Evolutionary conservation across 2,888 invertebrate species (phyloP), one percentile per base, ranked within the genome.

Genomic region (Orthosia gothica): DNA sequence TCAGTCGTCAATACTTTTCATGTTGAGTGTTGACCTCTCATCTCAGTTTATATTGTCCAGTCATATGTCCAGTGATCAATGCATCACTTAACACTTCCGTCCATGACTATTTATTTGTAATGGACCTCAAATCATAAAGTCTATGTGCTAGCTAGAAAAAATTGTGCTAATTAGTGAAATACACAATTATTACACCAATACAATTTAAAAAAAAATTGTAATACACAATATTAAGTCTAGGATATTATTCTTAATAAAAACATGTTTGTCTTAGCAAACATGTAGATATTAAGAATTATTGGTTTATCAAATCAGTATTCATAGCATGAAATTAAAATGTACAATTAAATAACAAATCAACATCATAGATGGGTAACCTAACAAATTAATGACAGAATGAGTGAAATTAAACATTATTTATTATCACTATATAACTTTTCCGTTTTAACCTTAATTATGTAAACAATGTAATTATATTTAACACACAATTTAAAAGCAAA

Each of bases 31-130:
- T 90, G 88, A 88, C 85, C 82, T 89, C 84, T 89, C 88, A 89
- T 91, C 88, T 89, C 83, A 89, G 57, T 67, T 52, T 82, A 88
- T 86, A 89, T 84, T 75, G 75, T 80, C 84, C 81, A 70, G 81
- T 83, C 76, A 73, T 66, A 80, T 55, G 81, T 85, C 87, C 89
- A 85, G 83, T 77, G 69, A 82, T 83, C 74, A 72, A 74, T 78
- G 69, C 83, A 81, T 95, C 94, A 95, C 91, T 93, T 96, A 87
- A 96, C 90, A 91, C 91, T 93, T 91, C 94, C 95, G 90, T 94
- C 95, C 95, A 95, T 95, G 93, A 93, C 94, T 90, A 87, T 77
- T 89, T 90, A 88, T 85, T 71, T 77, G 85, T 74, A 71, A 89
- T 83, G 84, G 78, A 89, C 85, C 76, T 79, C 76, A 87, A 75